Evolutionary conservation across 1,140 invertebrate genomes (phyloP), one percentile per base, ranked within the genome.

Genomic region (Lycorma delicatula): DNA sequence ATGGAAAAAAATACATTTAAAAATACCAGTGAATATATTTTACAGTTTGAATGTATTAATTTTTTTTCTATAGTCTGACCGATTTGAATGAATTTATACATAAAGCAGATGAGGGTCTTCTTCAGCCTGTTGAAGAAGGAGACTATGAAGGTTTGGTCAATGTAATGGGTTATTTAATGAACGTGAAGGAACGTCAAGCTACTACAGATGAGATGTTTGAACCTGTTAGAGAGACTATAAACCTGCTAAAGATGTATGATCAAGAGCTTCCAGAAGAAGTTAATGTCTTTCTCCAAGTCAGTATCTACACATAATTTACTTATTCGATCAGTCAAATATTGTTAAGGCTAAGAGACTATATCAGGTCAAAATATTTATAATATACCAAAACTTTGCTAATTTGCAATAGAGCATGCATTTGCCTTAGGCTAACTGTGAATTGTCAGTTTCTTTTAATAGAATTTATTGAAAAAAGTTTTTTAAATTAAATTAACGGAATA

Each of bases 131-230:
- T 6, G 77, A 81, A 48, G 88, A 90, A 69, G 89, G 88, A 3
- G 84, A 91, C 70, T 90, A 91, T 64, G 75, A 80, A 29, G 83
- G 81, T 16, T 72, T 92, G 13, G 87, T 92, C 3, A 86, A 79
- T 64, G 82, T 91, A 1, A 92, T 92, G 89, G 87, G 85, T 1
- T 90, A 79, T 66, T 71, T 92, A 11, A 80, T 89, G 76, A 79
- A 89, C 65, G 87, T 91, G 0, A 91, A 91, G 73, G 87, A 90
- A 68, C 73, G 88, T 47, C 81, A 86, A 57, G 72, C 77, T 26
- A 82, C 79, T 4, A 91, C 88, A 0, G 88, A 91, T 66, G 89
- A 91, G 63, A 96, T 98, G 91, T 98, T 98, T 70, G 88, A 90
- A 60, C 93, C 94, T 0, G 72, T 97, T 38, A 87, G 91, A 60